A percentile compares a stretch with the other conserved stretches of the same genome.
Conservation (phyloP, 2,113 vertebrate species). For the Ptychochromis oligacanthus region DNA sequence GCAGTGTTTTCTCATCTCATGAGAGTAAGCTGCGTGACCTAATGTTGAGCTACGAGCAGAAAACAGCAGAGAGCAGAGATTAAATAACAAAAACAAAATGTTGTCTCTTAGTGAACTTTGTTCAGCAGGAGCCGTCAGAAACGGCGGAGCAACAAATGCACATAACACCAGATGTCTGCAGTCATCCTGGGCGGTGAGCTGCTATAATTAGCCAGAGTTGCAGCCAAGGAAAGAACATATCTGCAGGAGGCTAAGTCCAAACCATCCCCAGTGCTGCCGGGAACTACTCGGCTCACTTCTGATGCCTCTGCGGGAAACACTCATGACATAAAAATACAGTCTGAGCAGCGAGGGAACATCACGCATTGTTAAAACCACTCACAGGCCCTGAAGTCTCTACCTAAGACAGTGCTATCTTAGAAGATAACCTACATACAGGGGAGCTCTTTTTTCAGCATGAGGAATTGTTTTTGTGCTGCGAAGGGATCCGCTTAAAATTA, state of each 20-base stretch:
- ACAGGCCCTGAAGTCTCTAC: background rate
- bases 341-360: background rate
- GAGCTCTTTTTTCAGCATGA: background rate
- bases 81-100: slow-evolving; percentile 44
- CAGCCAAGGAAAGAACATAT: slow-evolving; percentile 34
- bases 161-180: slow-evolving; percentile 73
- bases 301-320: slow-evolving; percentile 32
- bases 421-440: background rate
- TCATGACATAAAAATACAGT: background rate
- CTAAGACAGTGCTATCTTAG: background rate
- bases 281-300: slow-evolving; percentile 19
- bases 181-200: slow-evolving; percentile 17
- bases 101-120: slow-evolving; percentile 42
- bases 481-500: slow-evolving; percentile 14
- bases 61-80: slow-evolving; percentile 13
- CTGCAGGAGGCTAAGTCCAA: slow-evolving; percentile 27
- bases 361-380: background rate
- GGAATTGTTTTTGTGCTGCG: background rate
- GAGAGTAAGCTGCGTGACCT: background rate
- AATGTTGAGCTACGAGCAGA: background rate
- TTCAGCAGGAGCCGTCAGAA: slow-evolving; percentile 25
- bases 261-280: slow-evolving; percentile 17
- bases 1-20: background rate
- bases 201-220: slow-evolving; percentile 70
- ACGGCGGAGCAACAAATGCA: slow-evolving; percentile 19